These are phyloP conservation scores for Cervus canadensis DNA, from an alignment of 2,113 vertebrate genomes.

Conservation along the genomic window DNA sequence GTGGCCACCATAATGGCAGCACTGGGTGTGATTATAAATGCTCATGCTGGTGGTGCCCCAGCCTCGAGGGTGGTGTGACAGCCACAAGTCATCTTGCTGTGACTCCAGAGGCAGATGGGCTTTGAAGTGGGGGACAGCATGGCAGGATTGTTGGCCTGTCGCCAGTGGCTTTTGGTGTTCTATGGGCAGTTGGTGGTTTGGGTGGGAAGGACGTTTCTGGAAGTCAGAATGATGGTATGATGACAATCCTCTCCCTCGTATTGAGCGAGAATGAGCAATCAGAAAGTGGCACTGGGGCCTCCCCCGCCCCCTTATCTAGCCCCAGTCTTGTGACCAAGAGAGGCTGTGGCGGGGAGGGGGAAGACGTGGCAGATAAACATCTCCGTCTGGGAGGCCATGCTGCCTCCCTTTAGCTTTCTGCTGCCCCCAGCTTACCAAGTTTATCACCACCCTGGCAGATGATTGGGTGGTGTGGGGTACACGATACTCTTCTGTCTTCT, in stretches of 20 bases:
- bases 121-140: not conserved
- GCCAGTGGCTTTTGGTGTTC: not conserved
- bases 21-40: not conserved
- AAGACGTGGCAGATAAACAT: not conserved
- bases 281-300: not conserved
- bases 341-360: not conserved
- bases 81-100: not conserved
- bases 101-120: not conserved
- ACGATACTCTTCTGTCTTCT: not conserved
- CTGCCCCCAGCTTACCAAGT: not conserved
- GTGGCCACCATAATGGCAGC: not conserved
- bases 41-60: not conserved
- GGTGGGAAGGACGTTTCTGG: not conserved
- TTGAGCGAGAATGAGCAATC: not conserved
- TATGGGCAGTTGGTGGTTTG: not conserved
- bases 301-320: not conserved
- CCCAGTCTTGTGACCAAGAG: not conserved
- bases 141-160: not conserved
- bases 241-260: not conserved
- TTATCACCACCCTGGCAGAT: not conserved
- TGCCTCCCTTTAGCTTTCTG: not conserved
- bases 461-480: not conserved
- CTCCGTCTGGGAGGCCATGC: not conserved
- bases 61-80: not conserved
- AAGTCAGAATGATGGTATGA: not conserved